These are phyloP conservation scores for Ciconia boyciana DNA, from an alignment of 2,113 vertebrate genomes.

Conservation along the genomic window DNA sequence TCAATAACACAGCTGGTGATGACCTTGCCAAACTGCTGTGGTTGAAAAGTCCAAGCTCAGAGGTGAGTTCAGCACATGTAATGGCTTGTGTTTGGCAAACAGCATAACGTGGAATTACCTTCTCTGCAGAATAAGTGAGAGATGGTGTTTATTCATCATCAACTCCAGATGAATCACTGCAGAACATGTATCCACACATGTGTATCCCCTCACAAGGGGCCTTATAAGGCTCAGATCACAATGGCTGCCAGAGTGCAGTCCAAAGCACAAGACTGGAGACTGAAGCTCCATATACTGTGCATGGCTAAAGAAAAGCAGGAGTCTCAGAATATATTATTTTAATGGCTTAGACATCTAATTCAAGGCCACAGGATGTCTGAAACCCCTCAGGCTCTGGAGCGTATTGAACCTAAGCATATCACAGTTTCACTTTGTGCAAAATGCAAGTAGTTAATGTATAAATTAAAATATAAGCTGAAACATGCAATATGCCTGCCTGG, in stretches of 20 bases:
- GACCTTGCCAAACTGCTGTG: slow-evolving; percentile 96
- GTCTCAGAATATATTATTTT: background rate
- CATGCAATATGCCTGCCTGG: background rate
- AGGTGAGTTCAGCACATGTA: slow-evolving; percentile 72
- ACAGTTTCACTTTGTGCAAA: background rate
- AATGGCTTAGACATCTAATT: background rate
- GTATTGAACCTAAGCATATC: background rate
- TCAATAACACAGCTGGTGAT: slow-evolving; percentile 96
- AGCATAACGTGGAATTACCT: background rate
- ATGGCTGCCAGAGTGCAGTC: background rate
- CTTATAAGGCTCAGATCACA: background rate
- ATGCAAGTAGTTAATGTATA: background rate
- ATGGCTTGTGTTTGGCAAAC: background rate
- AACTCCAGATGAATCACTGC: background rate
- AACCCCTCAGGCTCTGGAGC: background rate
- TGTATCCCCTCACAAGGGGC: background rate
- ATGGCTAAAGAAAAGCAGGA: background rate
- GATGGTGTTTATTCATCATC: background rate
- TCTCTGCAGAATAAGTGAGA: background rate
- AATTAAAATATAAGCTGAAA: background rate
- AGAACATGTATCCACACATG: rapidly evolving
- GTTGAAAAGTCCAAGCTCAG: slow-evolving; percentile 97
- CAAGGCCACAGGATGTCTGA: background rate
- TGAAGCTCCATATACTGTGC: background rate
- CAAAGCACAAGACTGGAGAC: background rate